Conservation (phyloP, 2,888 invertebrate genomes). For the Ornithoptera alexandrae region DNA sequence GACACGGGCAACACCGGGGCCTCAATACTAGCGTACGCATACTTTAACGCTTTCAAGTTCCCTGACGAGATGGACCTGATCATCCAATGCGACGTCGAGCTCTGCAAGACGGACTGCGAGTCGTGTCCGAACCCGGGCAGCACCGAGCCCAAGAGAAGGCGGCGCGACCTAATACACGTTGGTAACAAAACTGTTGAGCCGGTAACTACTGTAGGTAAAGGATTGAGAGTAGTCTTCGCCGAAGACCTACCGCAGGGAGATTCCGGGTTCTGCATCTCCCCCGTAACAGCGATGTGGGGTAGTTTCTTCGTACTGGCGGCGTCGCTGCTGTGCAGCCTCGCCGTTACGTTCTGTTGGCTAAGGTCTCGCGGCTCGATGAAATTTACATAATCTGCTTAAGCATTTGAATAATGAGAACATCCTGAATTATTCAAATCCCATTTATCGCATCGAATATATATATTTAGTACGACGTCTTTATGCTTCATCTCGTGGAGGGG, state of each 20-base stretch:
- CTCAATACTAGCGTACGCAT: conserved; percentile 87
- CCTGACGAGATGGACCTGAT: conserved; percentile 91
- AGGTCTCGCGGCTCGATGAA: conserved; percentile 59
- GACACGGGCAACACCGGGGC: conserved; percentile 87
- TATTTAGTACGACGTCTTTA: too few relatives aligned
- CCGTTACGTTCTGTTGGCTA: conserved; percentile 69
- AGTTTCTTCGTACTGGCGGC: conserved; percentile 81
- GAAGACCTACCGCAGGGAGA: conserved; percentile 80
- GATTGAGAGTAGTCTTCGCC: conserved; percentile 83
- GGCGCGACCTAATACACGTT: conserved; percentile 67
- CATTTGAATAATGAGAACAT: too few relatives aligned
- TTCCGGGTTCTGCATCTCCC: conserved; percentile 81
- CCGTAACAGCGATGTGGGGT: conserved; percentile 82
- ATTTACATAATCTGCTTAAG: conserved; percentile 43
- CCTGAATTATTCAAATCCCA: too few relatives aligned
- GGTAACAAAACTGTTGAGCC: conserved; percentile 78
- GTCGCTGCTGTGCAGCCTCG: conserved; percentile 76
- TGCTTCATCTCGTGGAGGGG: too few relatives aligned
- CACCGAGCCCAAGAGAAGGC: conserved; percentile 70
- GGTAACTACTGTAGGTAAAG: conserved; percentile 82
- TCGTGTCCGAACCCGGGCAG: conserved; percentile 85
- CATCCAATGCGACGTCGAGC: conserved; percentile 89
- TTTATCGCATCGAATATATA: too few relatives aligned
- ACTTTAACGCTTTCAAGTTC: conserved; percentile 90
- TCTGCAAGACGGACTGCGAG: conserved; percentile 89